These are phyloP conservation scores for Ascaphus truei DNA, from an alignment of 2,113 vertebrate genomes.

Conservation along the genomic window DNA sequence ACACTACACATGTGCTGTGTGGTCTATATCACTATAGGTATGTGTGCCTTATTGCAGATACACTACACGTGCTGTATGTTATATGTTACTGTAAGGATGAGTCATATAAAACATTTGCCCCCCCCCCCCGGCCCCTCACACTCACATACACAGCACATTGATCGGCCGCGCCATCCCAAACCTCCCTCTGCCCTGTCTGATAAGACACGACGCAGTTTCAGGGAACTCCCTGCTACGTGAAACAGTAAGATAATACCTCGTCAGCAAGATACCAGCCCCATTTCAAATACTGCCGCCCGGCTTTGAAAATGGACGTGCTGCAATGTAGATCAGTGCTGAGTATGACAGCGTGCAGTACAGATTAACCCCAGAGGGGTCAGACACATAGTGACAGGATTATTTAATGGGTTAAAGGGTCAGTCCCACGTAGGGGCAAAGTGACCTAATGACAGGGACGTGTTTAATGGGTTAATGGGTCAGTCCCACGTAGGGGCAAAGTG, in stretches of 20 bases:
- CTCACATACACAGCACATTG: no score
- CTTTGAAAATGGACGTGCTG: not conserved
- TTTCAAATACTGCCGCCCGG: not conserved
- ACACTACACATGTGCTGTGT: not conserved
- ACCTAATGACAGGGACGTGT: no score
- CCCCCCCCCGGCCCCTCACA: no score
- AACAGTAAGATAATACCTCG: not conserved
- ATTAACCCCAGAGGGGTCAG: not conserved
- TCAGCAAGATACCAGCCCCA: not conserved
- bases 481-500: no score
- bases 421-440: no score
- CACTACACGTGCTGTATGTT: not conserved
- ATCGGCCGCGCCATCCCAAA: no score
- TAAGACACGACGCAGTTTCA: not conserved
- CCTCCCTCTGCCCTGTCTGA: not conserved
- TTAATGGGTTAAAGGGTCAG: not conserved
- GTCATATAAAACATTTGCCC: no score
- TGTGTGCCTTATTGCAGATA: not conserved
- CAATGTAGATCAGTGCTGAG: not conserved
- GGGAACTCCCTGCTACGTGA: slow-evolving; percentile 31
- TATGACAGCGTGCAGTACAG: not conserved
- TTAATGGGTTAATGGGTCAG: no score
- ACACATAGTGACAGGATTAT: not conserved
- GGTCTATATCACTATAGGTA: not conserved
- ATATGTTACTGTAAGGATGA: not conserved